A percentile compares a stretch with the other conserved stretches of the same genome.
phyloP scores from a whole-genome alignment of 2,888 invertebrate species.

The Notocelia uddmanniana region DNA sequence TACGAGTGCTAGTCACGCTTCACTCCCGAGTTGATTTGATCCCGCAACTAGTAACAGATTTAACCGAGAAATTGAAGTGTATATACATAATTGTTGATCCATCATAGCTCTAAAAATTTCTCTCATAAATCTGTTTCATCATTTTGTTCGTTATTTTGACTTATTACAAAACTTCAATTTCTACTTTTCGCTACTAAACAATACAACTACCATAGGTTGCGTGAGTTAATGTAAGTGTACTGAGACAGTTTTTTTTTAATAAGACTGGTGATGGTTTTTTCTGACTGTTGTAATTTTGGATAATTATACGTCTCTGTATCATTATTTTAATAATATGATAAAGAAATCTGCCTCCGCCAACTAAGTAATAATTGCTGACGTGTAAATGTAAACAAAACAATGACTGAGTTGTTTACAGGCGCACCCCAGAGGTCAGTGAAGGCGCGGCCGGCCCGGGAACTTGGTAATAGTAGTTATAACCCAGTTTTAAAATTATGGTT shows the following conservation, averaged over 20 bases:
- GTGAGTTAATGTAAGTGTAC: background rate
- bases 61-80: constrained; percentile 21
- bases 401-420: constrained; percentile 78
- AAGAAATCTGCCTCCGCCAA: constrained; percentile 47
- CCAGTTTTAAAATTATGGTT: constrained; percentile 43
- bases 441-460: constrained; percentile 45
- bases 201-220: background rate
- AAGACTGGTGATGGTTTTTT: too few species aligned
- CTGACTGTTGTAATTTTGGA: background rate
- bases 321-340: background rate
- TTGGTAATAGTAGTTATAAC: constrained; percentile 43
- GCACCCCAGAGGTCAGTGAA: constrained; percentile 68
- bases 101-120: background rate
- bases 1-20: constrained; percentile 47
- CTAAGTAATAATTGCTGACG: constrained; percentile 75
- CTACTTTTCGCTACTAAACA: background rate
- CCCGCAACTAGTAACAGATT: constrained; percentile 43
- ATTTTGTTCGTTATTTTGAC: background rate
- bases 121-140: background rate
- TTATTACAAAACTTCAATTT: background rate
- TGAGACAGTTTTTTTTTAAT: background rate
- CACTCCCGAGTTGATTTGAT: constrained; percentile 42
- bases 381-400: constrained; percentile 85
- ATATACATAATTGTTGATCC: background rate
- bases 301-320: background rate